Evolutionary conservation across 2,888 invertebrate species (phyloP).

Genomic region (Heliconius hortense): DNA sequence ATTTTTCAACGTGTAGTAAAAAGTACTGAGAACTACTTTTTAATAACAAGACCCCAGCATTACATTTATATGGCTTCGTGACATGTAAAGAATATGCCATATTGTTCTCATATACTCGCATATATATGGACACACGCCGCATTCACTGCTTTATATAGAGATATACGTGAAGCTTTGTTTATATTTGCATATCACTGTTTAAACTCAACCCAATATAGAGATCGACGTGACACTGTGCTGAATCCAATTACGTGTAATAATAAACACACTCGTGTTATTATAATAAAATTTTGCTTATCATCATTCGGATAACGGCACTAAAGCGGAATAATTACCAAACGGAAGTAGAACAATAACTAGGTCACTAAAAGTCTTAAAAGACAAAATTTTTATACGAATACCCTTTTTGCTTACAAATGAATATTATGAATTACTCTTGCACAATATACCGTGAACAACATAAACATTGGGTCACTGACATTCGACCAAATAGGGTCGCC

Average conservation of each 20-base stretch:
- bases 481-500: constrained; percentile 43
- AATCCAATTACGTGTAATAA: background rate
- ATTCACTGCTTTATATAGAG: constrained; percentile 35
- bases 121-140: constrained; percentile 12
- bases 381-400: background rate
- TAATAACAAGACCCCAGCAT: background rate
- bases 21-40: background rate
- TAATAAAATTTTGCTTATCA: background rate
- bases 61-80: constrained; percentile 39
- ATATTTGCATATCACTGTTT: constrained; percentile 21
- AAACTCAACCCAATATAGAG: constrained; percentile 2
- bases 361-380: constrained; percentile 3
- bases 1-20: background rate
- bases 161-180: constrained; percentile 21
- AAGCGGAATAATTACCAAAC: constrained; percentile 1
- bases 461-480: constrained; percentile 49
- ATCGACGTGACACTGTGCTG: constrained; percentile 11
- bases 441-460: constrained; percentile 28
- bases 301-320: background rate
- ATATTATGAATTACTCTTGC: background rate
- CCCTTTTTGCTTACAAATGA: background rate
- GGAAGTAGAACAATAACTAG: constrained; percentile 13
- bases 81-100: constrained; percentile 28
- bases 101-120: constrained; percentile 29
- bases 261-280: background rate